Base-by-base conservation (phyloP, 2,113 vertebrate genomes). In the Taurulus bubalis region DNA sequence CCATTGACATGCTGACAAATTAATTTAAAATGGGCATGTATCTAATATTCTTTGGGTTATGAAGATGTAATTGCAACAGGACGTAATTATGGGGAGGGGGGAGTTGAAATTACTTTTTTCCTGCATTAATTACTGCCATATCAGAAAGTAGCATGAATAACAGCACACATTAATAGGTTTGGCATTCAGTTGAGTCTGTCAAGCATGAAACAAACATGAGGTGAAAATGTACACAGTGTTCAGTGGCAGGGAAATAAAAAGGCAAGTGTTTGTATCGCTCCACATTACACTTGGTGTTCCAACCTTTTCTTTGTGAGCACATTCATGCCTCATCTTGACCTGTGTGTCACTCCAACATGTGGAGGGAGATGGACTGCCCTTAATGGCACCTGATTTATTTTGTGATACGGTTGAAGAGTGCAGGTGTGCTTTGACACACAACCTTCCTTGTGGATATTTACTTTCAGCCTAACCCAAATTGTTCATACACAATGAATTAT, bases 31-130 rank as follows among this genome's bases (percentile, higher is more conserved):
- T 78, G 60, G 74, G 20, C 75, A 80, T 75, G 72, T 83, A 77
- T 82, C 78, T 77, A 72, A 73, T 87, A 71, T 84, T 81, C 47
- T 83, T 79, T 83, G 86, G 82, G 74, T 91, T 91, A 91, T 89
- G 67, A 85, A 90, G 56, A 88, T 86, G 77, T 90, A 87, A 91
- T 92, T 92, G 79, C 66, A 49, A 60, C 20, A 59, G 59, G 59
- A 81, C 84, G 89, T 80, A 83, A 82, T 83, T 86, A 83, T 30
- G 42, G 30, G n/a, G n/a, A n/a, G 38, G 67, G 68, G 40, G 49
- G 30, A 4, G 38, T 67, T 63, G 71, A 30, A 83, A 86, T 77
- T 64, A 84, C 73, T 77, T 77, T 85, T 70, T 55, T 8, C 45
- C 60, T 75, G 45, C 77, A 75, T 88, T 84, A 75, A 84, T 87